Evolutionary conservation across 23 tunicate genomes (phyloP), one percentile per base, ranked within the genome.

Genomic region (Clavelina lepadiformis): DNA sequence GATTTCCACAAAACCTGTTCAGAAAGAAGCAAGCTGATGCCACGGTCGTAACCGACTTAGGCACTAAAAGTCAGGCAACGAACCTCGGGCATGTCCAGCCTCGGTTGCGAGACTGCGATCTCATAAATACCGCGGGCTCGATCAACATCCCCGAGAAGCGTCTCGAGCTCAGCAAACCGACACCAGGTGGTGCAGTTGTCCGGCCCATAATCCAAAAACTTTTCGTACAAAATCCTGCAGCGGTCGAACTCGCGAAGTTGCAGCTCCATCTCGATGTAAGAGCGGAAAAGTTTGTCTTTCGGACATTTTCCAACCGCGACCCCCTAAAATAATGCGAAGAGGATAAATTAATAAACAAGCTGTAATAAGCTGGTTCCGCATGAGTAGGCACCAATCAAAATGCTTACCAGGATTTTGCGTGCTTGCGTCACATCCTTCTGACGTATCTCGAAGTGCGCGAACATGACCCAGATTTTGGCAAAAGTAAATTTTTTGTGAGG

Each of bases 261-360:
- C 23, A 93, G 51, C 46, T 93, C 98, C 52, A 93, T 55, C 44
- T 93, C 98, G 63, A 93, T 85, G 71, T 93, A 93, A 6, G 66
- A 56, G 32, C 89, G 83, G 47, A 93, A 93, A 11, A 93, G 59
- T 28, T 91, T 91, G 65, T 85, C 98, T 73, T 93, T 93, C 8
- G 98, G 98, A 47, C 94, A 93, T 50, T 85, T 93, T 55, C 98
- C 98, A 26, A 93, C 79, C 2, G 98, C 52, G n/a, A 78, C 98
- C 27, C 98, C 98, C 85, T 78, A 66, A 13, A 33, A 53, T 18
- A 21, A 53, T 18, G 49, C 49, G 15, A 41, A 11, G 11, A 15
- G 11, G 49, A 41, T 41, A 41, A 41, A 11, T 8, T 15, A 60
- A 37, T 32, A 62, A 20, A 20, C 8, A 7, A 54, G 60, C 25